Evolutionary conservation across 2,888 invertebrate genomes (phyloP).

Genomic region (Orchesellides sinensis): DNA sequence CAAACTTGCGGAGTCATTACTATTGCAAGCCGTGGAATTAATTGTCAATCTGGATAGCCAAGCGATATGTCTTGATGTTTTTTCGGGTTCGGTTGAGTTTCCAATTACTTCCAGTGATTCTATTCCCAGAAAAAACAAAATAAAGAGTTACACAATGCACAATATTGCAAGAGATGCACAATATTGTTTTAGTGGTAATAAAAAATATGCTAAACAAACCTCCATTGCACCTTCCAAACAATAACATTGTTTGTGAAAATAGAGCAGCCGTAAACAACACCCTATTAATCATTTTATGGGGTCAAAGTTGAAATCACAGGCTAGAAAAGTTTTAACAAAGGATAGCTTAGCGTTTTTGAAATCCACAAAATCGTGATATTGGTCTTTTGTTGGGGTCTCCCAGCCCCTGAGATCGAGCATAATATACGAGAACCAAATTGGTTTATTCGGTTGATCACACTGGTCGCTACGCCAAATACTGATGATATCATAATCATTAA

Average conservation of each 20-base stretch:
- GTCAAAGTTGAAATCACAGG: neutral
- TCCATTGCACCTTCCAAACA: neutral
- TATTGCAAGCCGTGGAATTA: conserved; percentile 19
- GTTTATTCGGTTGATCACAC: neutral
- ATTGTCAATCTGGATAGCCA: conserved; percentile 33
- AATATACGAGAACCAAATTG: neutral
- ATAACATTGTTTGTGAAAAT: conserved; percentile 2
- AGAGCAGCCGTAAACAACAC: neutral
- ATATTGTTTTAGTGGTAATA: too few relatives aligned
- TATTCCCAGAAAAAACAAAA: neutral
- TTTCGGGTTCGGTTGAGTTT: neutral
- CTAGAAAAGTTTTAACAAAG: neutral
- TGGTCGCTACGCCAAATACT: too few relatives aligned
- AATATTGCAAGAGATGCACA: too few relatives aligned
- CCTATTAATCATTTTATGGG: neutral
- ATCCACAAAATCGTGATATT: too few relatives aligned
- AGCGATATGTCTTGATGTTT: conserved; percentile 26
- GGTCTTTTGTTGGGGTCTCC: conserved; percentile 13
- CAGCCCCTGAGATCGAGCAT: neutral
- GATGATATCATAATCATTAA: too few relatives aligned
- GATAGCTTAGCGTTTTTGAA: neutral
- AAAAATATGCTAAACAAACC: neutral
- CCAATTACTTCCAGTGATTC: neutral
- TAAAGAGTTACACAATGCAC: neutral
- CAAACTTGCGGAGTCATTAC: conserved; percentile 13